These are phyloP conservation scores for Aythya fuligula DNA, from an alignment of 2,797 vertebrate species.

Conservation along the genomic window DNA sequence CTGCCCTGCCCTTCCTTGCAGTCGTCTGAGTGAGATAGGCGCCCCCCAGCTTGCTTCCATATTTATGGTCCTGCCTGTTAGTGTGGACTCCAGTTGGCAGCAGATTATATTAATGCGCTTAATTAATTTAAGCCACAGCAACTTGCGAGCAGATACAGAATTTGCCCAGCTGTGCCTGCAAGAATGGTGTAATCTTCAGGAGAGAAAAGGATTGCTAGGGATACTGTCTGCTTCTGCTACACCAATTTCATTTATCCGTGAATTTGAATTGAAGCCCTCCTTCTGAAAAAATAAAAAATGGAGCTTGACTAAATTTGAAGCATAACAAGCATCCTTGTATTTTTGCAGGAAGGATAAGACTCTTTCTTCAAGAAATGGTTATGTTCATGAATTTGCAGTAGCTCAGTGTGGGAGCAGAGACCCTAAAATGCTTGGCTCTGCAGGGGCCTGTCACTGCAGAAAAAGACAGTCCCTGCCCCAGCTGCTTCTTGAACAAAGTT, in stretches of 20 bases:
- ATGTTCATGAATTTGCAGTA: not conserved
- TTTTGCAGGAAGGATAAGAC: not conserved
- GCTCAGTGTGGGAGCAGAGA: not conserved
- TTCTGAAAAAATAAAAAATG: not conserved
- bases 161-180: not conserved
- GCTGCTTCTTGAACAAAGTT: not conserved
- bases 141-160: not conserved
- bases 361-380: not conserved
- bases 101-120: not conserved
- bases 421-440: not conserved
- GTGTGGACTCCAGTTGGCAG: not conserved
- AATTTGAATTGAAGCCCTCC: not conserved
- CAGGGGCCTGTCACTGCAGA: not conserved
- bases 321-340: not conserved
- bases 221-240: not conserved
- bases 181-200: not conserved
- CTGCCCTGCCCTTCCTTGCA: not conserved
- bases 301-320: not conserved
- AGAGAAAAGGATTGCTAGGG: not conserved
- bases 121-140: not conserved
- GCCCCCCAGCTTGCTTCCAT: not conserved
- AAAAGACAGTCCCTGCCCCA: not conserved
- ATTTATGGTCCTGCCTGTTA: not conserved
- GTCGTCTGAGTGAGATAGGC: not conserved
- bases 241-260: not conserved